Evolutionary conservation across 2,797 vertebrate species (phyloP), one percentile per base, ranked within the genome.

Genomic region (Graptemys geographica): DNA sequence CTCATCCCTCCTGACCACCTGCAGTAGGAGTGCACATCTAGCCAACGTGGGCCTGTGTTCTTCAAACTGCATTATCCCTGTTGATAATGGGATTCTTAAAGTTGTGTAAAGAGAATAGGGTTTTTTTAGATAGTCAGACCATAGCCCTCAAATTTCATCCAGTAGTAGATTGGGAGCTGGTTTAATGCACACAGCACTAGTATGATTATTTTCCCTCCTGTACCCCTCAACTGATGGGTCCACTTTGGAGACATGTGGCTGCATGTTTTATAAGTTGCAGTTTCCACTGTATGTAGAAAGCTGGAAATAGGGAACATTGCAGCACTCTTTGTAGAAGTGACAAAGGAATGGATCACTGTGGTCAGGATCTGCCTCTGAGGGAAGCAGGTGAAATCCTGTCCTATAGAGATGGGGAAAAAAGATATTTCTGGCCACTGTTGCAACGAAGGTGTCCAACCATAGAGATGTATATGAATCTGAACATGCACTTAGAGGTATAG

Each of bases 251-350:
- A 90, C 81, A 79, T 65, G 49, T 5, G 44, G 83, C 79, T 91
- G 78, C 59, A 33, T 81, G 74, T 82, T 95, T 95, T 92, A 81
- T 57, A 81, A 91, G 74, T 80, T 81, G 33, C 51, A 76, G 19
- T 44, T 93, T 90, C 37, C 87, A 55, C 51, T 90, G 87, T 92
- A 89, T 19, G 9, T 69, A 69, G 65, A 69, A 37, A 94, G 59
- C 44, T 4, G 0, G 81, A 86, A 92, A 65, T 59, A 91, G 56
- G 86, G 94, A 84, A 95, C 6, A 33, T 62, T 83, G 25, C 21
- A 41, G 56, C 49, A 65, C 23, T 87, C 25, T 31, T 49, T 80
- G 78, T 28, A 52, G 83, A 94, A 79, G 8, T 37, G 74, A 33
- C 25, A 55, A 65, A 79, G 78, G 86, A 56, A 76, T 88, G 49